Evolutionary conservation across 2,113 vertebrate species (phyloP).

Genomic region (Tiliqua scincoides): DNA sequence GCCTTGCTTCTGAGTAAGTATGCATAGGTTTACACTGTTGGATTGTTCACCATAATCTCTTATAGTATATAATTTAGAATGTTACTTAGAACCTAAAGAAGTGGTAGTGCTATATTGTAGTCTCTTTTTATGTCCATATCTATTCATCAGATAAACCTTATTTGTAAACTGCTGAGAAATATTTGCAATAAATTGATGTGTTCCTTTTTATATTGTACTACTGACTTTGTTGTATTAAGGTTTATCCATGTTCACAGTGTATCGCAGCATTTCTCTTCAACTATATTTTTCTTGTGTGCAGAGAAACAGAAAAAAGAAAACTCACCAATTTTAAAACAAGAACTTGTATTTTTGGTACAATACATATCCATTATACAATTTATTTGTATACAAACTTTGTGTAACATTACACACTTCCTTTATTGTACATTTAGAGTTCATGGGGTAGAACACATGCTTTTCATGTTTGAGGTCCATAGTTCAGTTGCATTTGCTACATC

Average conservation of each 20-base stretch:
- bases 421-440: not conserved
- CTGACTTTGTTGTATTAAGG: not conserved
- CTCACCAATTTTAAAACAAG: not conserved
- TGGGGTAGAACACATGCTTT: not conserved
- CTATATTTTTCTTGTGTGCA: not conserved
- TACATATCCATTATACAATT: not conserved
- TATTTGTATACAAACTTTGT: not conserved
- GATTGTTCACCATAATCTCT: not conserved
- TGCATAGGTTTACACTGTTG: not conserved
- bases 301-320: not conserved
- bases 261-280: not conserved
- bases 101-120: constrained; percentile 31
- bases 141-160: not conserved
- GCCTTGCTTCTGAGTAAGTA: too few species aligned
- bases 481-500: not conserved
- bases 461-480: not conserved
- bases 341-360: not conserved
- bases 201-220: not conserved
- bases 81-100: not conserved
- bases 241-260: too few species aligned
- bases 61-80: constrained; percentile 7
- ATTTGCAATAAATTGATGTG: not conserved
- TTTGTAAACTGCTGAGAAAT: constrained; percentile 24
- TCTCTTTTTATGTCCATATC: not conserved
- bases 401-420: not conserved